phyloP scores from a whole-genome alignment of 2,888 invertebrate genomes.

The Sarcophaga subvicina region DNA sequence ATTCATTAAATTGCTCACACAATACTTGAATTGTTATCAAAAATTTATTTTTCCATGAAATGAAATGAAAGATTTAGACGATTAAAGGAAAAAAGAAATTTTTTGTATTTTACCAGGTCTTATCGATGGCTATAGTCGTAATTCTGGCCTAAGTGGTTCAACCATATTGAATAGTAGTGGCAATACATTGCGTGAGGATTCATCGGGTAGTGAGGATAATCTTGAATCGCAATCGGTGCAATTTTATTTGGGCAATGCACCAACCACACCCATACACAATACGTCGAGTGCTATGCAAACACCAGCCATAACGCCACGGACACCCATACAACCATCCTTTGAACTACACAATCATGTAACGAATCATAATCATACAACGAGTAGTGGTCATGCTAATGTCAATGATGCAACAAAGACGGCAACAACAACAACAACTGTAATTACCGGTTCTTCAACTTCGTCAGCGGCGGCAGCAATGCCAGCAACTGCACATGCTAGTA shows the following conservation, averaged over 20 bases:
- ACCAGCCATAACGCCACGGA: slow-evolving; percentile 54
- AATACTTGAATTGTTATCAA: no score
- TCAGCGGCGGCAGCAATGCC: slow-evolving; percentile 66
- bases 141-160: slow-evolving; percentile 71
- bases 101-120: slow-evolving; percentile 78
- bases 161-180: slow-evolving; percentile 73
- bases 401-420: no score
- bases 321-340: slow-evolving; percentile 52
- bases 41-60: no score
- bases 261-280: slow-evolving; percentile 61
- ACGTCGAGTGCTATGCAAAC: slow-evolving; percentile 51
- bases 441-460: slow-evolving; percentile 40
- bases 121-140: slow-evolving; percentile 76
- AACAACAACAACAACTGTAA: slow-evolving; percentile 20
- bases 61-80: slow-evolving; percentile 48
- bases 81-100: slow-evolving; percentile 77
- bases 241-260: slow-evolving; percentile 74
- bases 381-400: slow-evolving; percentile 24
- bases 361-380: slow-evolving; percentile 57
- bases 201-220: slow-evolving; percentile 78
- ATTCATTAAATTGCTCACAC: no score
- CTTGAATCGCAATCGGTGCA: slow-evolving; percentile 77
- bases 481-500: slow-evolving; percentile 53
- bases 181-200: slow-evolving; percentile 77
- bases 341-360: slow-evolving; percentile 69